Evolutionary conservation across 1,140 invertebrate genomes (phyloP), one percentile per base, ranked within the genome.

Genomic region (Trialeurodes vaporariorum): DNA sequence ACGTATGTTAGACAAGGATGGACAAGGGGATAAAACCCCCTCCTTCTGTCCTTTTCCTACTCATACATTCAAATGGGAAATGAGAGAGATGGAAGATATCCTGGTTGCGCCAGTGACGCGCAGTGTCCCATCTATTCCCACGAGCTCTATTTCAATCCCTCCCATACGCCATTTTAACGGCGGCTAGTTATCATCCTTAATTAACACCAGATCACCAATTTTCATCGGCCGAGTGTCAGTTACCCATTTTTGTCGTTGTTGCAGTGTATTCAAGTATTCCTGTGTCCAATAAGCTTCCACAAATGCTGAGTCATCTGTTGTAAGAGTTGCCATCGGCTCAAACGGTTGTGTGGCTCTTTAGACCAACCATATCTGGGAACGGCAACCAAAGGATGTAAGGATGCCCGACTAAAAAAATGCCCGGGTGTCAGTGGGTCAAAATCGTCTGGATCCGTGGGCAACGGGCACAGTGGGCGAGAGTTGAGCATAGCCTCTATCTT

Each of bases 211-310:
- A 40, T 72, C 59, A 1, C 68, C 70, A 59, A 69, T 34, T 23
- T 24, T 60, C 26, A 66, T 69, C 24, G 70, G 63, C 27, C 61
- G 49, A 23, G 25, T 65, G 27, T 26, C 1, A 22, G 5, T 26
- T 40, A 21, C 61, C 72, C 75, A 76, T 65, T 76, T 76, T 12
- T 21, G 40, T 2, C 74, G 65, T 59, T 71, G 63, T 66, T 76
- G 74, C 23, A 76, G 64, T 21, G 27, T 63, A 27, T 68, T 65
- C 2, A 77, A 63, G 67, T 77, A 77, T 66, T 77, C 74, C 24
- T 69, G 58, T 2, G 67, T 65, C 72, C 74, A 76, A 17, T 69
- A n/a, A n/a, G 67, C 22, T 63, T 65, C 75, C 74, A 77, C 66
- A 75, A 74, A 59, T 71, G 25, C 63, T 71, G 71, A n/a, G 70